Conservation (phyloP, 2,888 invertebrate genomes). For the Ischnus inquisitorius region DNA sequence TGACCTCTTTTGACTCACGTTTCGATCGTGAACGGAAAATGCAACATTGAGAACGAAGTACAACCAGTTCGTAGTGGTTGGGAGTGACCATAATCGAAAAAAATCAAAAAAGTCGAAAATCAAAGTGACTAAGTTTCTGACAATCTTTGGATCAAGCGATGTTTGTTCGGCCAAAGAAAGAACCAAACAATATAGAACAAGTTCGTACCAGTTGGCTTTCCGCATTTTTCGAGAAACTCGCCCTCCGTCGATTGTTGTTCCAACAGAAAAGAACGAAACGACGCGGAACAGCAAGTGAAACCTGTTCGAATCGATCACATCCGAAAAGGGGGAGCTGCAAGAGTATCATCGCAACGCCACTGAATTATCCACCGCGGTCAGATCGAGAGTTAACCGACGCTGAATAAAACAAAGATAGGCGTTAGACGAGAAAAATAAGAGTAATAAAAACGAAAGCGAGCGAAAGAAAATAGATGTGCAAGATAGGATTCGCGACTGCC, state of each 20-base stretch:
- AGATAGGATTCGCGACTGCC: neutral
- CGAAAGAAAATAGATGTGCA: slow-evolving; percentile 27
- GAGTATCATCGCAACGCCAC: neutral
- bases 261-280: too few relatives aligned
- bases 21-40: too few relatives aligned
- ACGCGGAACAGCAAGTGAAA: neutral
- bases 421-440: neutral
- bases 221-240: neutral
- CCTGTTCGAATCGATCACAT: neutral
- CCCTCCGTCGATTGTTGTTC: neutral
- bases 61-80: neutral
- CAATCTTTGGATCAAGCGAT: too few relatives aligned
- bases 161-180: too few relatives aligned
- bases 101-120: neutral
- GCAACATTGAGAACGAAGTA: neutral
- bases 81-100: too few relatives aligned
- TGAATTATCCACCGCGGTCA: neutral
- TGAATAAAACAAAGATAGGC: too few relatives aligned
- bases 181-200: too few relatives aligned
- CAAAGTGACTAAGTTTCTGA: too few relatives aligned
- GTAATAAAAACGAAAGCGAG: slow-evolving; percentile 10
- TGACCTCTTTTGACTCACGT: too few relatives aligned
- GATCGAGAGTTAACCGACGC: neutral
- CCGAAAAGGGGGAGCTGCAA: neutral
- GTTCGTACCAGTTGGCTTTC: too few relatives aligned